Conservation (phyloP, 37 sponge, comb jelly and placozoan genomes). For the Chondrosia reniformis region DNA sequence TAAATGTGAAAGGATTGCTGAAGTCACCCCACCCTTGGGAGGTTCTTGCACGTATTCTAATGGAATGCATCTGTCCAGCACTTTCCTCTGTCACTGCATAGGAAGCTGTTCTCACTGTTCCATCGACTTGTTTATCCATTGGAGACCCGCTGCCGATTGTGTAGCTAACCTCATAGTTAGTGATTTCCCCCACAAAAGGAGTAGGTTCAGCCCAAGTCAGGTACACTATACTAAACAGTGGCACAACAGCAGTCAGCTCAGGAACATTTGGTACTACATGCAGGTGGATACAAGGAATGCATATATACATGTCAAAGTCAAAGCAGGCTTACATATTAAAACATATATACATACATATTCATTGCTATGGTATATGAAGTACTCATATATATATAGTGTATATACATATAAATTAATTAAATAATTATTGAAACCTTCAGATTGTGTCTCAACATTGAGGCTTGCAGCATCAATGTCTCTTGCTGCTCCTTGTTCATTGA, state of each 20-base stretch:
- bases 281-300: background rate
- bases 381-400: too few species aligned
- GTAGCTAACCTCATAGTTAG: background rate
- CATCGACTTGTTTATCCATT: background rate
- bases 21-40: background rate
- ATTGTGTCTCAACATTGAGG: background rate
- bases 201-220: background rate
- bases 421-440: background rate
- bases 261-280: background rate
- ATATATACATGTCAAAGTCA: too few species aligned
- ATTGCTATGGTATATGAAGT: too few species aligned
- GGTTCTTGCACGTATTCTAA: background rate
- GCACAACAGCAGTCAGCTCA: background rate
- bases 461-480: background rate
- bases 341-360: too few species aligned
- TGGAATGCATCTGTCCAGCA: background rate
- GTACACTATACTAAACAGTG: background rate
- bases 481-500: constrained; percentile 11
- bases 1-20: constrained; percentile 1
- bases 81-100: background rate
- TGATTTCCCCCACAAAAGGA: constrained; percentile 7
- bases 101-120: too few species aligned
- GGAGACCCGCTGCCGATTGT: background rate
- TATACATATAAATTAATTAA: too few species aligned
- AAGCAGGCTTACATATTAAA: too few species aligned